phyloP scores from a whole-genome alignment of 2,888 invertebrate genomes.

The Oeneis ivallda region DNA sequence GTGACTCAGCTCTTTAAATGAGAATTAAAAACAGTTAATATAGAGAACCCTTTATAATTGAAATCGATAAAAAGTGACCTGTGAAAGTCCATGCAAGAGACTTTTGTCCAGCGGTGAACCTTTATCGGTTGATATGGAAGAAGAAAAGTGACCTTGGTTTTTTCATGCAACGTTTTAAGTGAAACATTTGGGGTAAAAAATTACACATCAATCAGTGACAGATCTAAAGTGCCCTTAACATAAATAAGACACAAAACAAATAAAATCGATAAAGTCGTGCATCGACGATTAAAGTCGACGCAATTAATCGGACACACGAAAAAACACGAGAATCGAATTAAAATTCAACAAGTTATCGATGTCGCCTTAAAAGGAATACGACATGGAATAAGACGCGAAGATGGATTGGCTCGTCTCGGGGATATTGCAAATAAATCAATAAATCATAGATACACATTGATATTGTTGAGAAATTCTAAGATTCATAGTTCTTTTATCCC shows the following conservation, averaged over 20 bases:
- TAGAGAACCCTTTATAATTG: too few relatives aligned
- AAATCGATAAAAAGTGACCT: too few relatives aligned
- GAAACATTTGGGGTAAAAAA: background rate
- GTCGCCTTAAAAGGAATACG: conserved; percentile 30
- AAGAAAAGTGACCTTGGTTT: too few relatives aligned
- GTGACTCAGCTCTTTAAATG: too few relatives aligned
- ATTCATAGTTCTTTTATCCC: too few relatives aligned
- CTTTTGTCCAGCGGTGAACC: too few relatives aligned
- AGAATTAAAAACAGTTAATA: too few relatives aligned
- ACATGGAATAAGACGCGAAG: conserved; percentile 31
- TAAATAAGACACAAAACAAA: conserved; percentile 8
- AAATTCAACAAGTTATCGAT: conserved; percentile 37
- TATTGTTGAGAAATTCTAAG: background rate
- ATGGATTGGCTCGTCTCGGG: conserved; percentile 33
- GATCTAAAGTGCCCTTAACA: background rate
- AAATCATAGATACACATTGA: conserved; percentile 30
- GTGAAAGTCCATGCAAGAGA: too few relatives aligned
- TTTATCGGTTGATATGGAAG: too few relatives aligned
- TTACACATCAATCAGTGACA: conserved; percentile 5
- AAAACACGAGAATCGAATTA: conserved; percentile 38
- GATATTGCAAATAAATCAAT: conserved; percentile 34
- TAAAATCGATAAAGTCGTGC: conserved; percentile 32
- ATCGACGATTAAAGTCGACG: conserved; percentile 27
- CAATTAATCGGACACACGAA: conserved; percentile 37
- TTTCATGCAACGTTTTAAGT: too few relatives aligned